Conservation (phyloP, 2,797 vertebrate species). For the Coluber constrictor region DNA sequence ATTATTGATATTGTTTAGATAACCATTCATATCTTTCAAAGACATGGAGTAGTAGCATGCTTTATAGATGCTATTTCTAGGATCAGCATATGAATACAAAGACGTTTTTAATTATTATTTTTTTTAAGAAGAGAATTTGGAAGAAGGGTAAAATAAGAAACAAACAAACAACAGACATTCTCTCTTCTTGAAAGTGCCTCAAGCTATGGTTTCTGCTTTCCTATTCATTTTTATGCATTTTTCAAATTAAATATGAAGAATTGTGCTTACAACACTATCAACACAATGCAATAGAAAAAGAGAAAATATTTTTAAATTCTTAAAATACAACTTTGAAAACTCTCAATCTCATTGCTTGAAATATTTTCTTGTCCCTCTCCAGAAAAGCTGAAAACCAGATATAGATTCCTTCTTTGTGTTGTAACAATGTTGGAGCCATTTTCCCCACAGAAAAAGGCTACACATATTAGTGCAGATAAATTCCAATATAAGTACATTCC, state of each 20-base stretch:
- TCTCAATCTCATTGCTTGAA: neutral
- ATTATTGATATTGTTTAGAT: neutral
- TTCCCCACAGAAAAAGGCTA: neutral
- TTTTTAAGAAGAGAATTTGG: neutral
- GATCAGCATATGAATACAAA: neutral
- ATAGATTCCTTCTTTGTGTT: neutral
- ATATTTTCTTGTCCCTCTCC: neutral
- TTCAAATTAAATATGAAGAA: neutral
- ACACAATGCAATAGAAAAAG: neutral
- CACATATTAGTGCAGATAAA: neutral
- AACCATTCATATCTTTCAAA: neutral
- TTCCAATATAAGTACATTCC: neutral
- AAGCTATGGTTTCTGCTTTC: neutral
- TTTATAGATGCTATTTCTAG: neutral
- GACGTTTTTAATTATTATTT: neutral
- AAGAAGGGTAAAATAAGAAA: neutral
- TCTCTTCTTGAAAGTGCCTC: neutral
- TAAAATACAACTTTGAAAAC: neutral
- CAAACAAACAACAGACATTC: neutral
- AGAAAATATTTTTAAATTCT: neutral
- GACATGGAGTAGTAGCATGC: neutral
- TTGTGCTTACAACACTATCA: neutral
- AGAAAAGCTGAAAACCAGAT: neutral
- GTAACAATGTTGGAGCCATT: neutral
- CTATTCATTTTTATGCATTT: neutral